Evolutionary conservation across 2,113 vertebrate genomes (phyloP).

Genomic region (Parotia lawesii): DNA sequence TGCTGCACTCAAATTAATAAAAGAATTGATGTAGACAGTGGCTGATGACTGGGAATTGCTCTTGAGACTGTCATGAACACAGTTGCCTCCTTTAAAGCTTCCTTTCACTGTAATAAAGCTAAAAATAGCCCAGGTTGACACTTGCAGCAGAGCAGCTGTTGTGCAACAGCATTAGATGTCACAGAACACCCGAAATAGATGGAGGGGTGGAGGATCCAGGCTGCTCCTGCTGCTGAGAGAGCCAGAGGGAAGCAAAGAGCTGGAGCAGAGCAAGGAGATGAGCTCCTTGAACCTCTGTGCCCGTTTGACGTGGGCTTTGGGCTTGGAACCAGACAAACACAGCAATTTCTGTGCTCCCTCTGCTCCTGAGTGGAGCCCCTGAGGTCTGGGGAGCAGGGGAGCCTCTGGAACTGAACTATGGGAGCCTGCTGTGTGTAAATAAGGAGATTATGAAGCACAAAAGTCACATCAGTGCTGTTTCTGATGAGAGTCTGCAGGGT

Average conservation of each 20-base stretch:
- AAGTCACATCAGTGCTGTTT: not conserved
- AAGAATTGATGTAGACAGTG: slow-evolving; percentile 4
- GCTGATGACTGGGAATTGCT: slow-evolving; percentile 10
- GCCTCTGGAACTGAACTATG: not conserved
- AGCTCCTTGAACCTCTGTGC: fast-evolving
- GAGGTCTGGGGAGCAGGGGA: not conserved
- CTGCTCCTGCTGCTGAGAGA: not conserved
- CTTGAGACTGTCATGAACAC: slow-evolving; percentile 2
- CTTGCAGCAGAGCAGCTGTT: not conserved
- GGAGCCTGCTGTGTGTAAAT: slow-evolving; percentile 4
- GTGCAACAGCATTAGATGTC: not conserved
- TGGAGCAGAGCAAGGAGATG: not conserved
- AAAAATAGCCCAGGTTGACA: not conserved
- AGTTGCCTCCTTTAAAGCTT: not conserved
- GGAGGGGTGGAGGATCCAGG: not conserved
- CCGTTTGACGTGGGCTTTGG: fast-evolving
- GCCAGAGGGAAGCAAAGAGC: not conserved
- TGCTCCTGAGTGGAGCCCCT: not conserved
- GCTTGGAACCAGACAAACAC: fast-evolving
- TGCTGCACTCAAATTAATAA: not conserved
- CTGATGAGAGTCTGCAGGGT: not conserved
- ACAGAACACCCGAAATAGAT: not conserved
- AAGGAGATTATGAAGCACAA: not conserved
- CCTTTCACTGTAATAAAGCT: not conserved
- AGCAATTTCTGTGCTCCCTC: not conserved